Evolutionary conservation across 2,888 invertebrate species (phyloP).

Genomic region (Scelioninae gen. 1): DNA sequence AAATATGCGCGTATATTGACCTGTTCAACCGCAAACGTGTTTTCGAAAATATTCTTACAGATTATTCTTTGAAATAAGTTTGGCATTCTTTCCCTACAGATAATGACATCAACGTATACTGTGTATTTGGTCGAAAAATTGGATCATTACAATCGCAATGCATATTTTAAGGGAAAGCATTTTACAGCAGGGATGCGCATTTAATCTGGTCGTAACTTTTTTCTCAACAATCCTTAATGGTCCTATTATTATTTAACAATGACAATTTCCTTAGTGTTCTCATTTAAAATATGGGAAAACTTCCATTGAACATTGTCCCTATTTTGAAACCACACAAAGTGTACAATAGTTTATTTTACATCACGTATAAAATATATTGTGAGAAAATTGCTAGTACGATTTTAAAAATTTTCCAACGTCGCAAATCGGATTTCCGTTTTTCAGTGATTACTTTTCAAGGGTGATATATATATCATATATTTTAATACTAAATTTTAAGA

Average conservation of each 20-base stretch:
- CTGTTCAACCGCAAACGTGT: constrained; percentile 23
- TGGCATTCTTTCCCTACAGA: constrained; percentile 13
- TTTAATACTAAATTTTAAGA: no score
- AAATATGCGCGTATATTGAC: constrained; percentile 29
- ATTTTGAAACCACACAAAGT: not conserved
- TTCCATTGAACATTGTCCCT: not conserved
- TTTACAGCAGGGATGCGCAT: not conserved
- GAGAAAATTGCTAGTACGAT: not conserved
- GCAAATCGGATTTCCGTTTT: no score
- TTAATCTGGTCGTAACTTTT: constrained; percentile 13
- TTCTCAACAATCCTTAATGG: no score
- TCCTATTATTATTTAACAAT: no score
- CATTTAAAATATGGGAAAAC: not conserved
- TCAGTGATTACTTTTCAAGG: no score
- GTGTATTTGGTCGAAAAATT: constrained; percentile 9
- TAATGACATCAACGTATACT: constrained; percentile 20
- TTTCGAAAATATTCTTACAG: constrained; percentile 24
- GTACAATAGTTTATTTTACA: constrained; percentile 1
- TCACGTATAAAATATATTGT: constrained; percentile 2
- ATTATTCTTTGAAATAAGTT: constrained; percentile 10
- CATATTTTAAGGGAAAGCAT: constrained; percentile 22
- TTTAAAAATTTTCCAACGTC: no score
- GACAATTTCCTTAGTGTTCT: constrained; percentile 2
- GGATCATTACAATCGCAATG: not conserved
- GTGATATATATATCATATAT: no score